Evolutionary conservation across 2,888 invertebrate species (phyloP).

Genomic region (Drosophila pseudotakahashii): DNA sequence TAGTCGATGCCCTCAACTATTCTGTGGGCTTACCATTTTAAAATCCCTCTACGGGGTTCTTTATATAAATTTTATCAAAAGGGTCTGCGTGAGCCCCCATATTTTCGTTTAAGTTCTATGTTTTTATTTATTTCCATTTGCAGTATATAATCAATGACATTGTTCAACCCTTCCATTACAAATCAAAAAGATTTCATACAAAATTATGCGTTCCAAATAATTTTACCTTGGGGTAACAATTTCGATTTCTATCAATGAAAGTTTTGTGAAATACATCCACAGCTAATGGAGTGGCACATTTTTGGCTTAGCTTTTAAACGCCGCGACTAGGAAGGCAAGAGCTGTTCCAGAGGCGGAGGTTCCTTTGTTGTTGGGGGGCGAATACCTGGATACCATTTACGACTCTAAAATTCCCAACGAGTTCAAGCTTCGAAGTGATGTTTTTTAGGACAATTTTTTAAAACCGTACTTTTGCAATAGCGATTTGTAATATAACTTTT

Average conservation of each 20-base stretch:
- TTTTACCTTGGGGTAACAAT: constrained; percentile 45
- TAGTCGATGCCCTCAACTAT: too few relatives aligned
- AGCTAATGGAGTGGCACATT: constrained; percentile 77
- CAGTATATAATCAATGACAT: background rate
- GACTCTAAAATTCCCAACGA: background rate
- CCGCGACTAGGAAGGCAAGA: constrained; percentile 40
- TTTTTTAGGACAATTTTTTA: too few relatives aligned
- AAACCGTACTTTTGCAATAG: too few relatives aligned
- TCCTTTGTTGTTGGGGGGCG: background rate
- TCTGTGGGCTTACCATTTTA: too few relatives aligned
- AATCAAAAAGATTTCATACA: background rate
- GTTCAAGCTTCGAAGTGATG: background rate
- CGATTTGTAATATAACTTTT: too few relatives aligned
- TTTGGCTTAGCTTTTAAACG: constrained; percentile 76
- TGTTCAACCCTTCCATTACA: constrained; percentile 2
- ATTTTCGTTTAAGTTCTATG: background rate
- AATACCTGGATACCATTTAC: background rate
- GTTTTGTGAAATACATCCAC: constrained; percentile 41
- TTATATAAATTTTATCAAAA: too few relatives aligned
- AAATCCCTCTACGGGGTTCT: too few relatives aligned
- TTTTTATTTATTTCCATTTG: background rate
- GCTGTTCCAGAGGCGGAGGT: constrained; percentile 3
- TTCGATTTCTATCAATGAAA: constrained; percentile 74
- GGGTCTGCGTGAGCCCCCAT: too few relatives aligned
- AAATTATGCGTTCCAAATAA: constrained; percentile 22